Conservation (phyloP, 2,888 invertebrate species). For the Octodonta nipae region DNA sequence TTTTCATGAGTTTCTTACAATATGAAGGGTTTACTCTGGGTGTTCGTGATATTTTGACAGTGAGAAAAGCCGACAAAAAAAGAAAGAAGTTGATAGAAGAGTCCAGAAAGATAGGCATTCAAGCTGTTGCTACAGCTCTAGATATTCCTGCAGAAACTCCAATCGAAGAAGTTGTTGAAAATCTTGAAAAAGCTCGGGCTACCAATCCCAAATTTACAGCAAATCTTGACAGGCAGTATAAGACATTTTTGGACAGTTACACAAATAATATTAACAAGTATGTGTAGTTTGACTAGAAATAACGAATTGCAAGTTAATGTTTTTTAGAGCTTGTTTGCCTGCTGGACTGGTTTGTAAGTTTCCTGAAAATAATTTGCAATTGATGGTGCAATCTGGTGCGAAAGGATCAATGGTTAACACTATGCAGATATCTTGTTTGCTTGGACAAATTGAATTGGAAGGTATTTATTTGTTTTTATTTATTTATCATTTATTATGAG, state of each 20-base stretch:
- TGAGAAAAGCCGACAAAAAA: conserved; percentile 54
- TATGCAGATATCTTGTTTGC: conserved; percentile 93
- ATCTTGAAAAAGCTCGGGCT: conserved; percentile 55
- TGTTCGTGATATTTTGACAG: conserved; percentile 84
- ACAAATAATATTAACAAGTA: conserved; percentile 84
- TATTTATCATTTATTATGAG: no score
- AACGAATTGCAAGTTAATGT: not conserved
- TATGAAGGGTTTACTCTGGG: conserved; percentile 88
- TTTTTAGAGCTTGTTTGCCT: conserved; percentile 58
- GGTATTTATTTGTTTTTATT: no score
- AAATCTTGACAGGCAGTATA: conserved; percentile 71
- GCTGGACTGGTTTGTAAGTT: conserved; percentile 75
- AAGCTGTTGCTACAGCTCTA: conserved; percentile 46
- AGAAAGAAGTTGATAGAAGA: conserved; percentile 55
- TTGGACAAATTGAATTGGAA: conserved; percentile 98
- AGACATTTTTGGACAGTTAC: conserved; percentile 62
- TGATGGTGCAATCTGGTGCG: conserved; percentile 97
- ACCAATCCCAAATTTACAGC: conserved; percentile 65
- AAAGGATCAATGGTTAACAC: conserved; percentile 97
- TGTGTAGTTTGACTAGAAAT: conserved; percentile 11
- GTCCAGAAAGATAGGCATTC: conserved; percentile 36
- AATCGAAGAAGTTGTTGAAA: conserved; percentile 46
- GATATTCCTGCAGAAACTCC: conserved; percentile 47
- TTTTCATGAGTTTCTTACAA: conserved; percentile 75
- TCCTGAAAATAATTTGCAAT: conserved; percentile 89